phyloP scores from a whole-genome alignment of 2,797 vertebrate species.

The Chaetophractus vellerosus region DNA sequence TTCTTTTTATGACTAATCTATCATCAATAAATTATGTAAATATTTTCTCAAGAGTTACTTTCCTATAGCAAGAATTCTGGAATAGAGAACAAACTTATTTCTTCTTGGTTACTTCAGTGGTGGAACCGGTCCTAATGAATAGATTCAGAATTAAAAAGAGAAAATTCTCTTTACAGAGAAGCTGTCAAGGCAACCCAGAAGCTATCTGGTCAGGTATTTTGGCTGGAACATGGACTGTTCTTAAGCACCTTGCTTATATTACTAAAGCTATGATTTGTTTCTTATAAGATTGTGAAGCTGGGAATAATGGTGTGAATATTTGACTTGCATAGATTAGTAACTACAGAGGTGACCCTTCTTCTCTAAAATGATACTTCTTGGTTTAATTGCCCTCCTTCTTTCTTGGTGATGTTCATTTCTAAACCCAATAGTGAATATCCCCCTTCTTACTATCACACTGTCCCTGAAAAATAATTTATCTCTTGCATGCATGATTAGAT shows the following conservation, averaged over 20 bases:
- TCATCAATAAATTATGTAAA: slow-evolving; percentile 78
- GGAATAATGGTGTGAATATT: background rate
- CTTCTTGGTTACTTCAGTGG: background rate
- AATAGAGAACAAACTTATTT: slow-evolving; percentile 22
- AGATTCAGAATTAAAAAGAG: slow-evolving; percentile 3
- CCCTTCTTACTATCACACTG: background rate
- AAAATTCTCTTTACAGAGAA: background rate
- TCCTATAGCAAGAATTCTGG: slow-evolving; percentile 64
- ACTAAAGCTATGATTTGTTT: background rate
- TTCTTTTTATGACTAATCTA: slow-evolving; percentile 64
- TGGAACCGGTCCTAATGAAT: background rate
- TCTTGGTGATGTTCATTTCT: background rate
- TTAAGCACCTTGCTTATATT: background rate
- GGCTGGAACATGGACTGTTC: background rate
- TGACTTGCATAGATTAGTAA: background rate
- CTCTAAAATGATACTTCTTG: background rate
- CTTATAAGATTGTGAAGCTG: background rate
- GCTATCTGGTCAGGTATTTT: background rate
- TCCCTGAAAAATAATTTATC: background rate
- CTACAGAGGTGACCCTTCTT: background rate
- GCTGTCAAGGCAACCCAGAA: background rate
- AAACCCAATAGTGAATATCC: background rate
- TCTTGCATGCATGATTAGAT: background rate
- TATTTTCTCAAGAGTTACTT: slow-evolving; percentile 68
- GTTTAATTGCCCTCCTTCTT: background rate